Conservation (phyloP, 2,113 vertebrate species). For the Verasper variegatus region DNA sequence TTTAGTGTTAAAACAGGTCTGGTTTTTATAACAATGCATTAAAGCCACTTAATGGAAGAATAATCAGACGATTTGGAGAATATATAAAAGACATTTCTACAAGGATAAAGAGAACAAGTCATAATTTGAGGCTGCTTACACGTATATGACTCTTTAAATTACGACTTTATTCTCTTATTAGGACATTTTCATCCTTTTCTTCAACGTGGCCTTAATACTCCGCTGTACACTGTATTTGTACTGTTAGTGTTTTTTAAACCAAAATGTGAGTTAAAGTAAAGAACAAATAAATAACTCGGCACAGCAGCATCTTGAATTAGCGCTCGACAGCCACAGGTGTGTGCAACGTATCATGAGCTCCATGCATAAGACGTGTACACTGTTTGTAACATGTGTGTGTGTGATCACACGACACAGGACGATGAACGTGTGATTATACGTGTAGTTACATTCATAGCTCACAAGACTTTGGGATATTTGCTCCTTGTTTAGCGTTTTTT, state of each 20-base stretch:
- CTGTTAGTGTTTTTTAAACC: too few relatives aligned
- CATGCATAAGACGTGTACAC: background rate
- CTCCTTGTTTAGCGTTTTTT: background rate
- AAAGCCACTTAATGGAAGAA: too few relatives aligned
- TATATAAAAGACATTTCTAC: too few relatives aligned
- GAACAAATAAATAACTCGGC: background rate
- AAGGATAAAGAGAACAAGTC: too few relatives aligned
- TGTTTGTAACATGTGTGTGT: background rate
- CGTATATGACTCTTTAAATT: too few relatives aligned
- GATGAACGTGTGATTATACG: background rate
- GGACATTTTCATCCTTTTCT: background rate
- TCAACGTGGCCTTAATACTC: background rate
- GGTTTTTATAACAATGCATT: too few relatives aligned
- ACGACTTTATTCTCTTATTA: too few relatives aligned
- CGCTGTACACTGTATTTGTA: too few relatives aligned
- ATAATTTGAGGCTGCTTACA: too few relatives aligned
- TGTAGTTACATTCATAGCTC: conserved; percentile 27
- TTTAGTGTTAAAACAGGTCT: background rate
- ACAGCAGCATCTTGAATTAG: conserved; percentile 23
- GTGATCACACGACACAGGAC: background rate
- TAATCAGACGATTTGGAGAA: too few relatives aligned
- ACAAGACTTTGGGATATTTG: conserved; percentile 1
- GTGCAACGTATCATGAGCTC: background rate
- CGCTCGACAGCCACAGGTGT: background rate
- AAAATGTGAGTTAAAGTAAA: background rate